Evolutionary conservation across 2,113 vertebrate species (phyloP).

Genomic region (Bettongia penicillata): DNA sequence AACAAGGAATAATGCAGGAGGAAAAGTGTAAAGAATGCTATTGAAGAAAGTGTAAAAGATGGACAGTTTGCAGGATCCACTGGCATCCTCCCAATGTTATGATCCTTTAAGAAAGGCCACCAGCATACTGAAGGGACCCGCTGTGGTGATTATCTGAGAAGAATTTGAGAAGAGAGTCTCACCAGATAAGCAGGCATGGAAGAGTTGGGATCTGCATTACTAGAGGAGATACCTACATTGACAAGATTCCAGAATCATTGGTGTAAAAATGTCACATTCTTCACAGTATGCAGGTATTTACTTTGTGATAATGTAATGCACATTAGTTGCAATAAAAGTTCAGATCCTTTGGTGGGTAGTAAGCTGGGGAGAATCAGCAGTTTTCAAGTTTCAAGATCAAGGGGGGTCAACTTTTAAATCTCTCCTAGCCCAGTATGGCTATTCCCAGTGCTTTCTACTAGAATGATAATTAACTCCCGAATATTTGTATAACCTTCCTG

Average conservation of each 20-base stretch:
- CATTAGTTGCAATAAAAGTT: background rate
- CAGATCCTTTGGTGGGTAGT: background rate
- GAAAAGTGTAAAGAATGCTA: background rate
- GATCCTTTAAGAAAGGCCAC: too few species aligned
- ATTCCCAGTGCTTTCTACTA: background rate
- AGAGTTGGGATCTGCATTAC: too few species aligned
- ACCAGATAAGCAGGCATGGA: too few species aligned
- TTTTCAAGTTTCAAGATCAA: background rate
- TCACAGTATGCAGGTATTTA: too few species aligned
- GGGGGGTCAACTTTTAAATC: background rate
- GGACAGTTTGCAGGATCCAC: background rate
- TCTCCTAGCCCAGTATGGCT: background rate
- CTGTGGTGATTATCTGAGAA: too few species aligned
- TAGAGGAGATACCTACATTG: too few species aligned
- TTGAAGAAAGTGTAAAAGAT: background rate
- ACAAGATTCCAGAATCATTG: too few species aligned
- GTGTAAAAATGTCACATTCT: too few species aligned
- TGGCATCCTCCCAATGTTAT: too few species aligned
- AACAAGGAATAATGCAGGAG: background rate
- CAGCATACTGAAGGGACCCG: too few species aligned
- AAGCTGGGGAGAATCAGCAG: background rate
- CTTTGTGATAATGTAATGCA: too few species aligned
- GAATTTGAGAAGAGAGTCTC: too few species aligned
- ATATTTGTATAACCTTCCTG: background rate
- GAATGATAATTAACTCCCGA: background rate